Evolutionary conservation across 2,113 vertebrate genomes (phyloP), one percentile per base, ranked within the genome.

Genomic region (Oenanthe oenanthe): DNA sequence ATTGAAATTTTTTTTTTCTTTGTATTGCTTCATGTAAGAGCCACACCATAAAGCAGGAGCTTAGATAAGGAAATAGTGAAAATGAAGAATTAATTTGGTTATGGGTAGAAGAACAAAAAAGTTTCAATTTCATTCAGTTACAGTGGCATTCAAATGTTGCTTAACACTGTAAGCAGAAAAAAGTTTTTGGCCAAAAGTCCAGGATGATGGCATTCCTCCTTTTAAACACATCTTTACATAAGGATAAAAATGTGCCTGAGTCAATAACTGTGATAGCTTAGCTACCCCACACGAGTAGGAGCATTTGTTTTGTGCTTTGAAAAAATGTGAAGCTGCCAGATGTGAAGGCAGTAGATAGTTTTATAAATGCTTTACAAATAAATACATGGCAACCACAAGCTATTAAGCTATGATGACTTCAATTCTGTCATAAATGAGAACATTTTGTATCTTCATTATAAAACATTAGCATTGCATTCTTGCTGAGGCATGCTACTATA

Each of bases 341-440:
- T 86, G 40, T 54, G 51, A 94, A 92, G 24, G 36, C 51, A 86
- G 78, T 16, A n/a, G 40, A 50, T 16, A 67, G 58, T 53, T 91
- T 91, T 73, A 81, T 21, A 86, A 90, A 58, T 40, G 19, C 53
- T 81, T 93, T 66, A 84, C n/a, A 92, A 91, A 88, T 65, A 93
- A 93, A 94, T 74, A 85, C 14, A 89, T 34, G 28, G 42, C 51
- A 92, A 75, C 18, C 63, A 34, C 77, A 93, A 92, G 48, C 42
- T 92, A 89, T 90, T 89, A 91, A 61, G 42, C 47, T 60, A 78
- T 40, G 31, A 91, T 80, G 48, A 78, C 20, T 66, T 92, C 73
- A 85, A 56, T 88, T 86, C 83, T 92, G 38, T 60, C 80, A 89
- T 48, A 93, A 94, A 92, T 53, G 24, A 92, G 45, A 95, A 80